Evolutionary conservation across 2,113 vertebrate species (phyloP), one percentile per base, ranked within the genome.

Genomic region (Dryoscopus gambensis): DNA sequence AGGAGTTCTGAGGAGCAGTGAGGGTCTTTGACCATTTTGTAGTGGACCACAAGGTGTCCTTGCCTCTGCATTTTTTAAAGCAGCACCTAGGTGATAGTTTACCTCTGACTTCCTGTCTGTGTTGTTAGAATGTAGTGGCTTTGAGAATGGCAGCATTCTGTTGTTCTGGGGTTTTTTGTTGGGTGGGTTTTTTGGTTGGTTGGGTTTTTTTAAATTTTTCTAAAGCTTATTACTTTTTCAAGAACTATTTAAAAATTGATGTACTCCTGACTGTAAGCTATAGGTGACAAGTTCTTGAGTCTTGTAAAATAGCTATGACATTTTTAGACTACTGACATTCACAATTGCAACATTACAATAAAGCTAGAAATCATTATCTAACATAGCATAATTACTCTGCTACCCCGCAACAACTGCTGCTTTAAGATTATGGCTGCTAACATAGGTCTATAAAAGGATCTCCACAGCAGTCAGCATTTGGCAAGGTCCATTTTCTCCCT

Each of bases 351-450:
- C 7, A 8, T 56, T 33, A 22, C 2, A 3, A 49, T 49, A 27
- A 80, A 73, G 15, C 15, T 75, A 67, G 24, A 59, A 93, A 40
- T 8, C 0, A 1, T 63, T 18, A 27, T 89, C 17, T 75, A 16
- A 77, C 39, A 52, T 18, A 13, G 13, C 0, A 1, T 81, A 49
- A 60, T 44, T 64, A 15, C 13, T 69, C 0, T 20, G 31, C 18
- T 15, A 14, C 9, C 4, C 9, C 9, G 15, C 28, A 44, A 14
- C 22, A 46, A 46, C 11, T 52, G 28, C 11, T 88, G 25, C 15
- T 69, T 52, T 62, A 37, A 57, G 17, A 16, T 27, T 75, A 17
- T 56, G 18, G 8, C 13, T 69, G 9, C 50, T n/a, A 52, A 67
- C 5, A 27, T 5, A 39, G n/a, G 5, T 44, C 5, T 42, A 9